These are phyloP conservation scores for Drosophila cardini DNA, from an alignment of 1,140 invertebrate species.

Conservation along the genomic window DNA sequence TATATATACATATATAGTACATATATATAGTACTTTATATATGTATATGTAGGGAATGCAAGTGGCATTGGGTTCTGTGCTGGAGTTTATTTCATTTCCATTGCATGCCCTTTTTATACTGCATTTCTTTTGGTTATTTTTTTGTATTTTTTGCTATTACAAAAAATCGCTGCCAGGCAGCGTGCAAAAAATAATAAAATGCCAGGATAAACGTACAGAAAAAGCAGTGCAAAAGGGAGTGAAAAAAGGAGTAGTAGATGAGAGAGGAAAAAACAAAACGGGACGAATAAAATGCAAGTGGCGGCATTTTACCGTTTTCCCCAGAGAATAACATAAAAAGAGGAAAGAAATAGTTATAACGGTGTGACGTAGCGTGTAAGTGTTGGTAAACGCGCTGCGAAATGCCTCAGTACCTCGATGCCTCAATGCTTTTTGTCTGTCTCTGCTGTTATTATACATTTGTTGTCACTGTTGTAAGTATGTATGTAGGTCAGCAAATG, in stretches of 20 bases:
- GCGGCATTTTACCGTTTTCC: conserved; percentile 67
- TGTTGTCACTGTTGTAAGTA: conserved; percentile 26
- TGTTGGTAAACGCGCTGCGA: conserved; percentile 79
- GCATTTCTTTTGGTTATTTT: conserved; percentile 28
- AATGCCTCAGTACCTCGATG: conserved; percentile 67
- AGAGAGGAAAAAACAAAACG: background rate
- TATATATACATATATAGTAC: conserved; percentile 10
- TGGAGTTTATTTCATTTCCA: conserved; percentile 76
- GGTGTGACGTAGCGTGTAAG: conserved; percentile 66
- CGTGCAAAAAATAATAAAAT: conserved; percentile 64
- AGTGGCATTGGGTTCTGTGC: conserved; percentile 16
- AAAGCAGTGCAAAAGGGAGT: conserved; percentile 18
- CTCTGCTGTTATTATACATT: conserved; percentile 22
- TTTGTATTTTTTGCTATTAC: conserved; percentile 46
- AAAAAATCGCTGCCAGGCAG: conserved; percentile 54
- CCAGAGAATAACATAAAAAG: background rate
- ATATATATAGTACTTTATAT: background rate
- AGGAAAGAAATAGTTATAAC: conserved; percentile 12
- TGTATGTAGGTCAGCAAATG: conserved; percentile 76
- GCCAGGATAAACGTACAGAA: conserved; percentile 31
- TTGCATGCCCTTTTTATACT: conserved; percentile 70
- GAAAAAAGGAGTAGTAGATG: conserved; percentile 45
- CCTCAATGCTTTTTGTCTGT: conserved; percentile 53
- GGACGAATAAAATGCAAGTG: conserved; percentile 67
- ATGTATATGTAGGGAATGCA: conserved; percentile 5